Conservation (phyloP, 1,140 invertebrate genomes). For the Tribolium madens region DNA sequence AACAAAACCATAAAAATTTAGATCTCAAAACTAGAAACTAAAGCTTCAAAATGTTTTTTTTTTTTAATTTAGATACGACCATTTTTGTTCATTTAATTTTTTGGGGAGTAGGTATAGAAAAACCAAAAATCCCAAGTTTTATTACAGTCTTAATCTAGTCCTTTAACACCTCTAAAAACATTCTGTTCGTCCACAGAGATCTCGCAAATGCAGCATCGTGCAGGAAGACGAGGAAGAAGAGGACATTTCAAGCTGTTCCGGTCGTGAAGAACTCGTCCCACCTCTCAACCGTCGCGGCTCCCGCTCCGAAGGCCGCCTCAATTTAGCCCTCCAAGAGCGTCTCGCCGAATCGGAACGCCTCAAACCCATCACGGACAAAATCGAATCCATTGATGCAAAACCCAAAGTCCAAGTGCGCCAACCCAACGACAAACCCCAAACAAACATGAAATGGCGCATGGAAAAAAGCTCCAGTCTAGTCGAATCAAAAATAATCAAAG, state of each 20-base stretch:
- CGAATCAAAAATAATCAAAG: slow-evolving; percentile 51
- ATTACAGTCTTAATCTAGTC: too few species aligned
- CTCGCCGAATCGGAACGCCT: slow-evolving; percentile 64
- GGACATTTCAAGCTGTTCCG: slow-evolving; percentile 70
- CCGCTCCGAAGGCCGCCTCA: slow-evolving; percentile 73
- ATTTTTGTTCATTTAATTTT: too few species aligned
- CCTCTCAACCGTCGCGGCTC: slow-evolving; percentile 71
- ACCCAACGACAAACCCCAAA: slow-evolving; percentile 7
- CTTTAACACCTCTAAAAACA: not conserved
- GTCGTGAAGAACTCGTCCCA: slow-evolving; percentile 67
- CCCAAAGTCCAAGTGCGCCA: not conserved
- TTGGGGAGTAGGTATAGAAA: too few species aligned
- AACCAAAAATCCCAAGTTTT: too few species aligned
- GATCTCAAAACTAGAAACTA: too few species aligned
- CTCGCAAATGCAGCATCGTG: slow-evolving; percentile 89
- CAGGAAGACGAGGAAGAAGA: slow-evolving; percentile 87
- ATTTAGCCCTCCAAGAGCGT: slow-evolving; percentile 70
- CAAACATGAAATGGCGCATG: slow-evolving; percentile 43
- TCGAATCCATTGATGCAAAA: slow-evolving; percentile 13
- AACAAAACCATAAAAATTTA: too few species aligned
- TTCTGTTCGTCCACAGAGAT: slow-evolving; percentile 67
- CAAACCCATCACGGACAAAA: slow-evolving; percentile 48
- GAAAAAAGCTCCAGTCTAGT: slow-evolving; percentile 48
- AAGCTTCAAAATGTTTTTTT: too few species aligned
- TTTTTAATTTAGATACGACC: too few species aligned